A percentile compares a stretch with the other conserved stretches of the same genome.
Evolutionary conservation across 2,888 invertebrate genomes (phyloP).

Genomic region (Eumerus sabulonum): DNA sequence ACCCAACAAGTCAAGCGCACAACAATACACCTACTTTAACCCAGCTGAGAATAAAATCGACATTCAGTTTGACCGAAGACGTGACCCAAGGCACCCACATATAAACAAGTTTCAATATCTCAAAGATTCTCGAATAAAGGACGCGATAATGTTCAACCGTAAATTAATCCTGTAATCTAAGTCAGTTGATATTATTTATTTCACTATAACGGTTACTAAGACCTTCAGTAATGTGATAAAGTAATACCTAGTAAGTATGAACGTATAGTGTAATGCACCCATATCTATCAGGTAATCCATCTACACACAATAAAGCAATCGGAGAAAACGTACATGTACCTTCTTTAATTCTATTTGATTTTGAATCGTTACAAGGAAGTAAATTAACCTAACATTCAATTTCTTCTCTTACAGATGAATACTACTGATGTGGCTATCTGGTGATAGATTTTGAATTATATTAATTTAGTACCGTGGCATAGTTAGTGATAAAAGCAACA

Average conservation of each 20-base stretch:
- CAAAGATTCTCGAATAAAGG: slow-evolving; percentile 41
- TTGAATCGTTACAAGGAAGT: slow-evolving; percentile 3
- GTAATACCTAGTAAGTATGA: slow-evolving; percentile 48
- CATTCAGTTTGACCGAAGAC: slow-evolving; percentile 50
- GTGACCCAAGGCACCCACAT: slow-evolving; percentile 24
- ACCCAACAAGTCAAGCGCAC: slow-evolving; percentile 70
- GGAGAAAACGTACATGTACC: background rate
- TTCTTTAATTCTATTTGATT: slow-evolving; percentile 3
- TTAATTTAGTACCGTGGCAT: slow-evolving; percentile 61
- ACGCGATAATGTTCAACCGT: slow-evolving; percentile 49
- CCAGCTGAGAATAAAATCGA: slow-evolving; percentile 71
- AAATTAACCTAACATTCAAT: slow-evolving; percentile 12
- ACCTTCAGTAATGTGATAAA: slow-evolving; percentile 49
- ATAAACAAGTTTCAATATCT: slow-evolving; percentile 43
- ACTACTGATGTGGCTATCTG: slow-evolving; percentile 60
- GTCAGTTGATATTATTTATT: slow-evolving; percentile 27
- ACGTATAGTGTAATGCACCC: background rate
- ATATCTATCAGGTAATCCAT: background rate
- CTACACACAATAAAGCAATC: background rate
- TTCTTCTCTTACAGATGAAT: slow-evolving; percentile 56
- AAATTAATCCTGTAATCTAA: slow-evolving; percentile 43
- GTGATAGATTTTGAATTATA: slow-evolving; percentile 63
- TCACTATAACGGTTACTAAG: slow-evolving; percentile 14
- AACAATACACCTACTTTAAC: slow-evolving; percentile 75
- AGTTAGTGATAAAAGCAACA: slow-evolving; percentile 24